Conservation (phyloP, 2,797 vertebrate genomes). For the Gallinago stenura region DNA sequence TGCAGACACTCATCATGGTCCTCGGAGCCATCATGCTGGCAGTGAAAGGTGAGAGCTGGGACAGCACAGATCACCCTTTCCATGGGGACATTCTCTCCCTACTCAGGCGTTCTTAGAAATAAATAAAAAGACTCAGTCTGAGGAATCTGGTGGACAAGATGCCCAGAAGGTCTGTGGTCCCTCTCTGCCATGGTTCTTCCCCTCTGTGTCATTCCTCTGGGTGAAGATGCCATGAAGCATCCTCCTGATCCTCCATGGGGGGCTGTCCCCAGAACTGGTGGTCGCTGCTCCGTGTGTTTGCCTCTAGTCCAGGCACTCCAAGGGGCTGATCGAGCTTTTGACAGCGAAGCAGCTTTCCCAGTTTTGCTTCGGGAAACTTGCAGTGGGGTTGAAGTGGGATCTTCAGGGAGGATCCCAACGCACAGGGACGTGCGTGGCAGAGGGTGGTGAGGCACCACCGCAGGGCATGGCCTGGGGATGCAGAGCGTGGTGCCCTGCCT, state of each 20-base stretch:
- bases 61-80: neutral
- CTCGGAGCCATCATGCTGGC: conserved; percentile 87
- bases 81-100: neutral
- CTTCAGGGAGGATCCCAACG: neutral
- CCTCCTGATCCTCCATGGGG: accelerated
- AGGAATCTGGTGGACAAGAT: neutral
- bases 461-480: neutral
- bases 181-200: neutral
- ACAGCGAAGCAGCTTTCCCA: neutral
- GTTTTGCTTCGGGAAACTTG: neutral
- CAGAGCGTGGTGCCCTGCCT: accelerated
- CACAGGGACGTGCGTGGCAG: neutral
- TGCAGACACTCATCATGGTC: conserved; percentile 93
- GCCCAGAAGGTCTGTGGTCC: neutral
- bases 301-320: accelerated
- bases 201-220: accelerated
- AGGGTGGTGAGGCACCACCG: neutral
- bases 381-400: neutral
- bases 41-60: conserved; percentile 81
- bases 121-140: neutral
- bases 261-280: neutral
- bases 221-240: neutral
- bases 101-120: accelerated
- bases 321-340: accelerated
- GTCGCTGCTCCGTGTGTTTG: accelerated